These are phyloP conservation scores for Procavia capensis DNA, from an alignment of 2,113 vertebrate genomes.

Conservation along the genomic window DNA sequence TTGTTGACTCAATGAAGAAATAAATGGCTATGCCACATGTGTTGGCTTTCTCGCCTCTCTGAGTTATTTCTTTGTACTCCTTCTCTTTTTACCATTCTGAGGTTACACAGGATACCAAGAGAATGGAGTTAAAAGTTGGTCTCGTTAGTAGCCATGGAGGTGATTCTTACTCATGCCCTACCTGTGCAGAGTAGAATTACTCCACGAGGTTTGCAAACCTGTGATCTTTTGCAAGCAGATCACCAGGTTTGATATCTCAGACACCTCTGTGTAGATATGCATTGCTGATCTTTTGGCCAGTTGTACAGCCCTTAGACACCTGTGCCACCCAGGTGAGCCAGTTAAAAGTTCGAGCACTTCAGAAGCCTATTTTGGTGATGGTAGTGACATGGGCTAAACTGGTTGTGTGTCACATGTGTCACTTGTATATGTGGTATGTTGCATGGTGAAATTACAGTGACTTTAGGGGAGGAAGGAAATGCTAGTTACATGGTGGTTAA, in stretches of 20 bases:
- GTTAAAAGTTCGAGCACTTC: background rate
- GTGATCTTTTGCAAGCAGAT: background rate
- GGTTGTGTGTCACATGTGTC: background rate
- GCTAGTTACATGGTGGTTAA: no score
- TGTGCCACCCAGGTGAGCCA: background rate
- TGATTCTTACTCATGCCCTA: background rate
- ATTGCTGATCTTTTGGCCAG: background rate
- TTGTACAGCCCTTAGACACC: background rate
- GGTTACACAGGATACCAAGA: background rate
- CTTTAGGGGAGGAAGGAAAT: background rate
- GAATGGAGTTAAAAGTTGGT: background rate
- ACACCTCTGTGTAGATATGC: background rate
- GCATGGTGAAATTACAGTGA: background rate
- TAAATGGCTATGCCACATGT: fast-evolving
- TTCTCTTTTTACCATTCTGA: background rate
- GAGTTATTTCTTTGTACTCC: background rate
- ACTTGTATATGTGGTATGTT: background rate
- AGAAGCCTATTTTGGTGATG: background rate
- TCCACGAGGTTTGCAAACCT: background rate
- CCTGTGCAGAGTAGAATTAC: background rate
- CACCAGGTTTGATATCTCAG: background rate
- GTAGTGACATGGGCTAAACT: background rate
- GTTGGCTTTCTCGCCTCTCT: background rate
- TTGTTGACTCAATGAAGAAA: background rate
- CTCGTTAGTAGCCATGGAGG: background rate